Conservation (phyloP, 2,113 vertebrate species). For the Sturnus vulgaris region DNA sequence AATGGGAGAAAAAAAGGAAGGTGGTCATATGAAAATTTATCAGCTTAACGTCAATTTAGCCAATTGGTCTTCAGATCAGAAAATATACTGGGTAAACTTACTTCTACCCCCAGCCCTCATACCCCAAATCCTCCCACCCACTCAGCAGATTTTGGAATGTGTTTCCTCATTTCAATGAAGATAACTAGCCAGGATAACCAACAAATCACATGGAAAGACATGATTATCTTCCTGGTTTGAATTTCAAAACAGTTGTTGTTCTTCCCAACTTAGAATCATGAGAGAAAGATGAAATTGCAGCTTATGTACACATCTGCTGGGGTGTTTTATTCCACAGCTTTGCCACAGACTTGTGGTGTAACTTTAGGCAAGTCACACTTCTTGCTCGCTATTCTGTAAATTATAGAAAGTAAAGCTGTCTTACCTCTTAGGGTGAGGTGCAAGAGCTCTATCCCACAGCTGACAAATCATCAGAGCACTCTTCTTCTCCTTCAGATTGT, state of each 20-base stretch:
- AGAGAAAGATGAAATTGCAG: slow-evolving; percentile 38
- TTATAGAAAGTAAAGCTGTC: background rate
- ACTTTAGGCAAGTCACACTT: background rate
- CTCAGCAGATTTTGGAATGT: background rate
- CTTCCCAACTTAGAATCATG: background rate
- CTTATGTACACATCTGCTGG: background rate
- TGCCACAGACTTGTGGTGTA: background rate
- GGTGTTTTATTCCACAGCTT: background rate
- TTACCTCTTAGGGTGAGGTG: background rate
- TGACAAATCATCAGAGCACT: background rate
- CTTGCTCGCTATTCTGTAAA: background rate
- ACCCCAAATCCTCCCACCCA: background rate
- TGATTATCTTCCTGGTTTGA: slow-evolving; percentile 8
- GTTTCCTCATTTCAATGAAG: slow-evolving; percentile 14
- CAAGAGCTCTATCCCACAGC: background rate
- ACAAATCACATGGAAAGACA: background rate
- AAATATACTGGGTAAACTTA: background rate
- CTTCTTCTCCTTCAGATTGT: background rate
- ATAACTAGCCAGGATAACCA: background rate
- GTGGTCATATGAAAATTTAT: background rate
- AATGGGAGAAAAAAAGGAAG: background rate
- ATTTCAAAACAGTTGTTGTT: slow-evolving; percentile 55
- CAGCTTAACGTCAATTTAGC: background rate
- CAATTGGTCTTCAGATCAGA: background rate
- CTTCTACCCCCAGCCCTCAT: background rate